Evolutionary conservation across 2,113 vertebrate genomes (phyloP).

Genomic region (Chaetura pelagica): DNA sequence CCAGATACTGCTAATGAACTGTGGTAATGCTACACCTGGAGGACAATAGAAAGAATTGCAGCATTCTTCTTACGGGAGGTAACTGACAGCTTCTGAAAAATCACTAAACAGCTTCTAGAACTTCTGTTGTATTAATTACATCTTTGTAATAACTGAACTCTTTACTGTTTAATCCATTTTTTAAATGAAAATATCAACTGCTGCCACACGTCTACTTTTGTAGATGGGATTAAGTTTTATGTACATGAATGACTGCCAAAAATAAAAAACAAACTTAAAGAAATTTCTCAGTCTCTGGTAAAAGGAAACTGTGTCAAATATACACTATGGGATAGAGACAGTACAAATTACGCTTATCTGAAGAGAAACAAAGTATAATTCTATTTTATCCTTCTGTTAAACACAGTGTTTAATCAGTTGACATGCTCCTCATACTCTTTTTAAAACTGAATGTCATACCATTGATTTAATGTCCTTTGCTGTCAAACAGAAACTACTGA

Average conservation of each 20-base stretch:
- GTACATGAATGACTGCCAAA: background rate
- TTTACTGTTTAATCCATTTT: background rate
- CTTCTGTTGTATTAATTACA: background rate
- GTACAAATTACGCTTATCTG: background rate
- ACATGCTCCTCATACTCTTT: background rate
- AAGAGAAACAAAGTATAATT: background rate
- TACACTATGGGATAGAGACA: background rate
- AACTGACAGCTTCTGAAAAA: background rate
- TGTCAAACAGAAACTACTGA: background rate
- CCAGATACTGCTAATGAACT: background rate
- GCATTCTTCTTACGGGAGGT: background rate
- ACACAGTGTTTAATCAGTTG: background rate
- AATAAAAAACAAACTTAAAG: background rate
- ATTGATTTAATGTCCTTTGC: background rate
- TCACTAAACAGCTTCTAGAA: background rate
- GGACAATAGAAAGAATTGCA: background rate
- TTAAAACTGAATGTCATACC: background rate
- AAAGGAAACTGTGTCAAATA: background rate
- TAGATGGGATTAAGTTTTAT: background rate
- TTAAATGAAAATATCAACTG: background rate
- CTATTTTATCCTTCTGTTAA: background rate
- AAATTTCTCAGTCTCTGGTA: background rate
- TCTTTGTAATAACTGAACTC: background rate
- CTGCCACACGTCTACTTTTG: background rate
- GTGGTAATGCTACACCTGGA: conserved; percentile 43